Percentiles rank a stretch among this genome's conserved stretches.
Evolutionary conservation across 2,113 vertebrate species (phyloP).

Genomic region (Cinclus mexicanus): DNA sequence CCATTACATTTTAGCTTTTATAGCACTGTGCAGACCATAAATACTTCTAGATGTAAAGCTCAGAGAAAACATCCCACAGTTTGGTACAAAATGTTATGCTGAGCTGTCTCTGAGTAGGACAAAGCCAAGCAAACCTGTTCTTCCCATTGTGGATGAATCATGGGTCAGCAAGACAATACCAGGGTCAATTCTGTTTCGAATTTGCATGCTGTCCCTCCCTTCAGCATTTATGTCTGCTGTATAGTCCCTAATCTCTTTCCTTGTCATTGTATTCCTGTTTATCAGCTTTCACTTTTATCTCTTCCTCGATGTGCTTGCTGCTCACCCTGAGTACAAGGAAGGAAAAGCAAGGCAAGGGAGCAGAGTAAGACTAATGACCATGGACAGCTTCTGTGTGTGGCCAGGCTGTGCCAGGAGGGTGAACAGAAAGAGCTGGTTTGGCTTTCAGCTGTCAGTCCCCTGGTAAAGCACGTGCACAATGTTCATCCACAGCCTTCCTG

Average conservation of each 20-base stretch:
- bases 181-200: background rate
- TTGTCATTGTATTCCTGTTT: background rate
- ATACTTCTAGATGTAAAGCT: background rate
- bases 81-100: background rate
- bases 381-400: background rate
- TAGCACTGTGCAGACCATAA: background rate
- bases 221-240: background rate
- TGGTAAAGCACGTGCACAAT: background rate
- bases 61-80: background rate
- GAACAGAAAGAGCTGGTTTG: background rate
- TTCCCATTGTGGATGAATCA: background rate
- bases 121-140: background rate
- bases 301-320: background rate
- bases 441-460: background rate
- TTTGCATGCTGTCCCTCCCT: background rate
- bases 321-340: background rate
- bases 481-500: background rate
- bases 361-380: background rate
- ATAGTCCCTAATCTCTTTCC: background rate
- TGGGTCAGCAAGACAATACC: background rate
- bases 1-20: background rate
- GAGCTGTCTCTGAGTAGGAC: background rate
- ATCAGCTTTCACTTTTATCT: slow-evolving; percentile 24
- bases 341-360: background rate
- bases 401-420: background rate